Base-by-base conservation (phyloP, 2,888 invertebrate genomes). In the Meiosimyza decipiens region DNA sequence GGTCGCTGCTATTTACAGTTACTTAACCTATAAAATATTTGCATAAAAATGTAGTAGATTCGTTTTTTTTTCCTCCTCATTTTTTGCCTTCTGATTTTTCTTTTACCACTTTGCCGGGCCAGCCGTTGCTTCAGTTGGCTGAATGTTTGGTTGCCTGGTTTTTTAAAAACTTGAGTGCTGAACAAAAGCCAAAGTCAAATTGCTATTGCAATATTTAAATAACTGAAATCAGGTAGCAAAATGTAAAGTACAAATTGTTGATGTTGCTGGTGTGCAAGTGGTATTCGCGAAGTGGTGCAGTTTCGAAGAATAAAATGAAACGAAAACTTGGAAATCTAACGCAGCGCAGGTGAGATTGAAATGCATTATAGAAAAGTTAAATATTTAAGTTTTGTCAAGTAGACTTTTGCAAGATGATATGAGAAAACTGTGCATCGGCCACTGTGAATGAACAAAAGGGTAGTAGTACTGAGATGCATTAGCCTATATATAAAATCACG, bases 11-110 rank as follows among this genome's bases (percentile, higher is more conserved):
- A 77, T 79, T 83, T 80, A 78, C 80, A 79, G 79, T 81, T 79
- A 79, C 81, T 82, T 80, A 80, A 74, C 78, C 76, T 75, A 76
- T 75, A 78, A 80, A 80, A 81, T 79, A 81, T 80, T 80, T 80
- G 74, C 79, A 77, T 73, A 73, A 74, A 73, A 73, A 76, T 78
- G 65, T 59, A 64, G 57, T 72, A 65, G 63, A 63, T 63, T 50
- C 49, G 13, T 69, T n/a, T 28, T 40, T 12, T 28, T 55, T 63
- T 47, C 16, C 57, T 49, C 22, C 57, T 49, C 40, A 70, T 28
- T 15, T 57, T 59, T 47, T 57, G 49, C 64, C 15, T 18, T 16
- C 40, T 9, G 49, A 3, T 28, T 47, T 28, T 16, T 15, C 28
- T 62, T 55, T 33, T 16, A 7, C 33, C 22, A 6, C 49, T 33